Evolutionary conservation across 2,113 vertebrate species (phyloP).

Genomic region (Melanerpes formicivorus): DNA sequence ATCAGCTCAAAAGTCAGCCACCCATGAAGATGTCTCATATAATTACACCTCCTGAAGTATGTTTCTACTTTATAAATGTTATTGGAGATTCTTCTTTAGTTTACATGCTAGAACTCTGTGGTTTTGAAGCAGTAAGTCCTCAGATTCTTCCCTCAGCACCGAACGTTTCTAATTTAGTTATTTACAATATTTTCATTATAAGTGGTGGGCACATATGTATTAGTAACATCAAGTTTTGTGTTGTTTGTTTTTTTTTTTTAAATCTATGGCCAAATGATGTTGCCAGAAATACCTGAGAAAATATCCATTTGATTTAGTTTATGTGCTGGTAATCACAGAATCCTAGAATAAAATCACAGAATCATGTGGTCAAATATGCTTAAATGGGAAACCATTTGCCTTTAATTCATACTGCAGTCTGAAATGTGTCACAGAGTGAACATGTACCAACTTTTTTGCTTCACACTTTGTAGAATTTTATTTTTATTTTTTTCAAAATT

Average conservation of each 20-base stretch:
- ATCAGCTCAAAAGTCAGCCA: background rate
- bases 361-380: slow-evolving; percentile 12
- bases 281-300: slow-evolving; percentile 17
- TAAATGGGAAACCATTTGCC: slow-evolving; percentile 3
- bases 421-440: background rate
- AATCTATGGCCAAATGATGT: background rate
- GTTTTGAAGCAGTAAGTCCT: slow-evolving; percentile 2
- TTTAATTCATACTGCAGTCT: slow-evolving; percentile 11
- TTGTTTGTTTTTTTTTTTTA: background rate
- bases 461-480: background rate
- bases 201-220: background rate
- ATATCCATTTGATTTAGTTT: slow-evolving; percentile 25
- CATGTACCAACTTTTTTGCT: background rate
- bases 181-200: background rate
- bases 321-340: slow-evolving; percentile 6
- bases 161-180: slow-evolving; percentile 24
- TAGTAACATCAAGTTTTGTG: background rate
- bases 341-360: slow-evolving; percentile 14
- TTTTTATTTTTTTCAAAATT: background rate
- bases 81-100: slow-evolving; percentile 14
- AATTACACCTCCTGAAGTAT: slow-evolving; percentile 41
- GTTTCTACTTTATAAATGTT: slow-evolving; percentile 27
- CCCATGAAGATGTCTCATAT: slow-evolving; percentile 46
- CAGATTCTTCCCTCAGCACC: background rate
- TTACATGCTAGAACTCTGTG: background rate